A percentile compares a stretch with the other conserved stretches of the same genome.
Evolutionary conservation across 2,888 invertebrate species (phyloP).

Genomic region (Cheiracanthium punctorium): DNA sequence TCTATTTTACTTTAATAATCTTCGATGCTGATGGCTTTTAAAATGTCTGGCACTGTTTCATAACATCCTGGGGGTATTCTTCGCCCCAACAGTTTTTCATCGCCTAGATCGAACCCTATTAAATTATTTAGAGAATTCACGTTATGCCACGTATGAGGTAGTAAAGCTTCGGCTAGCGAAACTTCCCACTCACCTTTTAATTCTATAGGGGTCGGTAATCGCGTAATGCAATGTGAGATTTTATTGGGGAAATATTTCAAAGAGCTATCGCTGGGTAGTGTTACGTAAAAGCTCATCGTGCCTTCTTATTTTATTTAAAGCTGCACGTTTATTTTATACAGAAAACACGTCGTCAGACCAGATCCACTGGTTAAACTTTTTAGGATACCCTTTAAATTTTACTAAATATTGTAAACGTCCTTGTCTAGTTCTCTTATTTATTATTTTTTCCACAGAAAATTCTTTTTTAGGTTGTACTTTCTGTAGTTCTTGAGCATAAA

Average conservation of each 20-base stretch:
- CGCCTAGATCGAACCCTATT: background rate
- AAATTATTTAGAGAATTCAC: conserved; percentile 20
- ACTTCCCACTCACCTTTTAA: conserved; percentile 21
- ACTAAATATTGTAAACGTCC: too few species aligned
- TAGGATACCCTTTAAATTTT: conserved; percentile 2
- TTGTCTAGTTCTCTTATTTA: too few species aligned
- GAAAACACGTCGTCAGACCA: background rate
- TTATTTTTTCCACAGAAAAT: too few species aligned
- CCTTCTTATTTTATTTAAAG: background rate
- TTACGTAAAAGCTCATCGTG: conserved; percentile 27
- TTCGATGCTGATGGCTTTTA: conserved; percentile 8
- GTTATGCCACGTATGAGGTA: conserved; percentile 24
- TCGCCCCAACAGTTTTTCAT: background rate
- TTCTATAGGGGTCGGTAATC: conserved; percentile 1
- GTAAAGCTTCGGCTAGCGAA: conserved; percentile 12
- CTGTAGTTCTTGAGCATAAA: too few species aligned
- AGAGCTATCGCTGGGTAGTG: background rate
- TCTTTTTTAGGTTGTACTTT: too few species aligned
- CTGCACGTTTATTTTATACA: conserved; percentile 15
- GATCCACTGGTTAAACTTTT: conserved; percentile 21
- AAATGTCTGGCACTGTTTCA: conserved; percentile 12
- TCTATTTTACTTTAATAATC: background rate
- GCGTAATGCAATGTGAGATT: conserved; percentile 17
- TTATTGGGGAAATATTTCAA: conserved; percentile 14
- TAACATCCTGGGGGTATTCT: conserved; percentile 28